Conservation (phyloP, 2,113 vertebrate genomes). For the human region GRCh38 chr7:149477001-149477500, state of each 20-base stretch:
- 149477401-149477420: background rate
- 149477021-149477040: slow-evolving; percentile 73
- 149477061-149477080: background rate
- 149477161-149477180: fast-evolving
- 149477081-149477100: background rate
- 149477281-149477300: background rate
- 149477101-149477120: background rate
- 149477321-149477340: background rate
- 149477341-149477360: background rate
- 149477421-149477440: background rate
- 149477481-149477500: background rate
- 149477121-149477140: background rate
- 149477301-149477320: background rate
- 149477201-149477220: background rate
- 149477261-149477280: background rate
- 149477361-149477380: background rate
- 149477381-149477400: fast-evolving
- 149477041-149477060: slow-evolving; percentile 65
- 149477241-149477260: background rate
- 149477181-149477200: background rate
- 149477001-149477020: slow-evolving; percentile 75
- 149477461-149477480: background rate
- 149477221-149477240: background rate
- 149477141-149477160: background rate
- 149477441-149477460: background rate